Base-by-base conservation (phyloP, 92 coral and sea anemone genomes). In the Porites rus region DNA sequence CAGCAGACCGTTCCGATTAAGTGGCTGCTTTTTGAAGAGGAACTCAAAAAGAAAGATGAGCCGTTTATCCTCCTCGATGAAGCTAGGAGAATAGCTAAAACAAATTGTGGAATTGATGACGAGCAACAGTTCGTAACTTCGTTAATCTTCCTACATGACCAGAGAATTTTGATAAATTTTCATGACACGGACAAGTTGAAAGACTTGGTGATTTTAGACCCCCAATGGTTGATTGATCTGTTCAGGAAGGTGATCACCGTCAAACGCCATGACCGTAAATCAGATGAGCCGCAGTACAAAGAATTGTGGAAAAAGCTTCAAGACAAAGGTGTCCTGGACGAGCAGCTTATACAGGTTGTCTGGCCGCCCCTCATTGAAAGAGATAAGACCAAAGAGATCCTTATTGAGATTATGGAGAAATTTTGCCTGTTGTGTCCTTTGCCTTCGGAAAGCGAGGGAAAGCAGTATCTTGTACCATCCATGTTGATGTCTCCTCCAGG, bases 171-270 rank as follows among this genome's bases (percentile, higher is more conserved):
- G 21, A 84, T 92, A 1, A 69, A 90, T 56, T 87, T 86, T 75
- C 77, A 70, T 19, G 91, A 61, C 22, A 86, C 89, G 7, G 13
- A 7, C 14, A 51, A 60, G 68, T 61, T 76, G 18, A 17, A 61
- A 1, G 28, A 31, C 11, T 1, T 74, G 18, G 88, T 92, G 3
- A 80, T 92, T 38, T 77, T 92, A 51, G 87, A 90, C 75, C 85
- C 81, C 9, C 83, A 83, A 46, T 92, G 93, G 95, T 70, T 92
- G 75, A 56, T 90, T 58, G 83, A 92, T 76, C 43, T 86, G 69
- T 78, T 92, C 63, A 86, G 69, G 4, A 78, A 71, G 2, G 77
- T 92, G 12, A 90, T 92, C 50, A 92, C 95, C 1, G 84, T 92
- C 20, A 87, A 76, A 62, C 76, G 31, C 5, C 53, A 83, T 51